phyloP scores from a whole-genome alignment of 2,113 vertebrate species.

The Protomyctophum bolini region DNA sequence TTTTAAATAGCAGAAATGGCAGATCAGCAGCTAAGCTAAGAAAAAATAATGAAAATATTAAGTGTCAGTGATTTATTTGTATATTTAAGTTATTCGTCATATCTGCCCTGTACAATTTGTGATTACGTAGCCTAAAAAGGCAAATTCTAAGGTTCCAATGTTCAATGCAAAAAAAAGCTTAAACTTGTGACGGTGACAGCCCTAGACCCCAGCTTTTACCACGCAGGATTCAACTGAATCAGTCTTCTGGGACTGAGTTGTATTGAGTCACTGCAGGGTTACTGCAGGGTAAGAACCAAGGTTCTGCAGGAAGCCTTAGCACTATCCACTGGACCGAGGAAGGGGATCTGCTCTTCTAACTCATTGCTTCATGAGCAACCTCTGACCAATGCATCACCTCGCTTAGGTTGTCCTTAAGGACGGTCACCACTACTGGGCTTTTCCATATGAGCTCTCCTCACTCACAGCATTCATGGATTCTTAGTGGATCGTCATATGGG shows the following conservation, averaged over 20 bases:
- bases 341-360: slow-evolving; percentile 49
- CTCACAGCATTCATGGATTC: slow-evolving; percentile 16
- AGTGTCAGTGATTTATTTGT: too few species aligned
- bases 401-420: slow-evolving; percentile 32
- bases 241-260: neutral
- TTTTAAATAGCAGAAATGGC: too few species aligned
- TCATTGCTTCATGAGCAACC: slow-evolving; percentile 55
- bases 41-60: too few species aligned
- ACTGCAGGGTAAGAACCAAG: neutral
- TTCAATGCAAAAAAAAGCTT: too few species aligned
- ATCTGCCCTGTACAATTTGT: too few species aligned
- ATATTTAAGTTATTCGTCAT: too few species aligned
- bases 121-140: too few species aligned
- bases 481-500: neutral
- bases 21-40: too few species aligned
- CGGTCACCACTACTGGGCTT: slow-evolving; percentile 19
- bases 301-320: neutral
- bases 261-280: slow-evolving; percentile 4
- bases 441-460: slow-evolving; percentile 37
- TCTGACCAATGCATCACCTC: slow-evolving; percentile 39
- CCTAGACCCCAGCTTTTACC: neutral
- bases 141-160: too few species aligned
- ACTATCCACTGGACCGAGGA: slow-evolving; percentile 52
- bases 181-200: too few species aligned
- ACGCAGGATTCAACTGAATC: neutral